A percentile compares a stretch with the other conserved stretches of the same genome.
phyloP scores from a whole-genome alignment of 2,113 vertebrate genomes.

The Callipepla squamata region DNA sequence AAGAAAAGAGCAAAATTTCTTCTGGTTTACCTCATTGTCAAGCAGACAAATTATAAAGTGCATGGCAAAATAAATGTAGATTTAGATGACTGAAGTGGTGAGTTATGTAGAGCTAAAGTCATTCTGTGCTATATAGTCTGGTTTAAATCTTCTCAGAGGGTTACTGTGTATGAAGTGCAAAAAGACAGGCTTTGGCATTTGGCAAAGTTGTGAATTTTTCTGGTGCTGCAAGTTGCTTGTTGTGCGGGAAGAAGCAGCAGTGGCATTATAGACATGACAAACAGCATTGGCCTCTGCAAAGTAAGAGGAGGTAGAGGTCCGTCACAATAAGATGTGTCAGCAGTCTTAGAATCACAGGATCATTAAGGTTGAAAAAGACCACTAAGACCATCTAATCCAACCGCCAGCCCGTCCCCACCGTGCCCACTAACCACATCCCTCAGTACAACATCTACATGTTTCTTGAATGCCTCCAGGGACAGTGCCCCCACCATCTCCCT shows the following conservation, averaged over 20 bases:
- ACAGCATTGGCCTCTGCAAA: background rate
- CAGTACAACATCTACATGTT: background rate
- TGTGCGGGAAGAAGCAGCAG: background rate
- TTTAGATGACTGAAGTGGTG: background rate
- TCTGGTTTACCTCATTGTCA: background rate
- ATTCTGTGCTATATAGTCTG: background rate
- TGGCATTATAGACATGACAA: background rate
- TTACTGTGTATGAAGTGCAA: background rate
- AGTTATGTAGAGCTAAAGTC: background rate
- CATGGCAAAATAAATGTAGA: background rate
- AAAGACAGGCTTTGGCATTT: background rate
- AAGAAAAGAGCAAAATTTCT: background rate
- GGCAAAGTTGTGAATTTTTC: background rate
- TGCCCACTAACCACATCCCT: background rate
- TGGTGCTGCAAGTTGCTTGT: background rate
- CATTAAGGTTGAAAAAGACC: background rate
- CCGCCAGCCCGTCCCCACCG: background rate
- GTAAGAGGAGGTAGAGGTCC: background rate
- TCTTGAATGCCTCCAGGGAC: background rate
- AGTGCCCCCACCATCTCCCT: background rate
- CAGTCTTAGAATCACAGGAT: background rate
- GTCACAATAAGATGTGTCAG: background rate
- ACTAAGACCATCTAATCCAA: background rate
- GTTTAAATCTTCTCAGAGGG: background rate
- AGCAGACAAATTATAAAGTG: background rate